These are phyloP conservation scores for Lycophotia porphyrea DNA, from an alignment of 2,888 invertebrate species.

Conservation along the genomic window DNA sequence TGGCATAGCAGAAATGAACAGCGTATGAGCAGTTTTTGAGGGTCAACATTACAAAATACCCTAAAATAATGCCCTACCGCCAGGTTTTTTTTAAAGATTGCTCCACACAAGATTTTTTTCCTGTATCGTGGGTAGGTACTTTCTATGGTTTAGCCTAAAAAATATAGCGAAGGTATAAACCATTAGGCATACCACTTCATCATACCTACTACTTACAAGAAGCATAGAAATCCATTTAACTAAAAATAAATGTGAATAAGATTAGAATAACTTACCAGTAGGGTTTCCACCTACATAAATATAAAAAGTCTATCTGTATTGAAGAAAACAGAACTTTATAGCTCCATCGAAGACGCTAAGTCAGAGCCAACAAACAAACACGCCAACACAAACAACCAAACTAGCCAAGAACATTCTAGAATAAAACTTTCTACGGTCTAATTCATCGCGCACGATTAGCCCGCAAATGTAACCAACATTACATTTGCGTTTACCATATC, in stretches of 20 bases:
- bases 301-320: background rate
- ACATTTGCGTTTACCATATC: no score
- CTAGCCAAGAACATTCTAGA: conserved; percentile 21
- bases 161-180: no score
- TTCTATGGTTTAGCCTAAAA: background rate
- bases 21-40: background rate
- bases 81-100: background rate
- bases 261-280: no score
- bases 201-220: no score
- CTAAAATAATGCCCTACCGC: fast-evolving
- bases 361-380: conserved; percentile 26
- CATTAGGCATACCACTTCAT: no score
- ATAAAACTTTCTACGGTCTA: conserved; percentile 27
- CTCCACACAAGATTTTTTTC: no score
- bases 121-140: no score
- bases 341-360: background rate
- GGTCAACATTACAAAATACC: background rate
- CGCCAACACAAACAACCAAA: conserved; percentile 17
- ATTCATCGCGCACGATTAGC: conserved; percentile 50
- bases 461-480: conserved; percentile 36
- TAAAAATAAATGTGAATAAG: no score
- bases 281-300: background rate
- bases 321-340: background rate
- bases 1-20: background rate
- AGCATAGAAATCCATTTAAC: no score